Evolutionary conservation across 1,140 invertebrate genomes (phyloP).

Genomic region (Anadara kagoshimensis): DNA sequence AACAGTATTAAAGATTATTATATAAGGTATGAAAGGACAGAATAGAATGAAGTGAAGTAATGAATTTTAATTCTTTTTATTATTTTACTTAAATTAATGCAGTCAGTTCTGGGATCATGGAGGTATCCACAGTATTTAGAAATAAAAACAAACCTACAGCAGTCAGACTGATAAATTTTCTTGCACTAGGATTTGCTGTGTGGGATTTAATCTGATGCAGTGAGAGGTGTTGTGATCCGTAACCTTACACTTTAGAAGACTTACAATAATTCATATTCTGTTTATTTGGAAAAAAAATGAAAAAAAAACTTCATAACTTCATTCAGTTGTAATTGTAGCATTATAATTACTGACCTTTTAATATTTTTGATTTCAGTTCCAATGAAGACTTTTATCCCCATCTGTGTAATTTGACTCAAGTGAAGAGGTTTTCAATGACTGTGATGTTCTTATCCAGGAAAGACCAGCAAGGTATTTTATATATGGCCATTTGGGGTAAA

Average conservation of each 20-base stretch:
- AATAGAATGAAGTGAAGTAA: neutral
- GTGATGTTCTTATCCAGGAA: constrained; percentile 72
- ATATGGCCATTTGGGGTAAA: too few species aligned
- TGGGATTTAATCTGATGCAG: too few species aligned
- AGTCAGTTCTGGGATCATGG: too few species aligned
- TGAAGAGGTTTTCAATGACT: constrained; percentile 72
- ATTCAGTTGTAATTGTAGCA: neutral
- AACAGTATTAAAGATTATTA: constrained; percentile 54
- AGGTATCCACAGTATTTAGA: too few species aligned
- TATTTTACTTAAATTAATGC: neutral
- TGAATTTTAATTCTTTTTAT: neutral
- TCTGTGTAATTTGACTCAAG: constrained; percentile 64
- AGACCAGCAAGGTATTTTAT: constrained; percentile 68
- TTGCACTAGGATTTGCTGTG: too few species aligned
- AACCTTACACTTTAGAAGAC: too few species aligned
- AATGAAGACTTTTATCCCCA: constrained; percentile 59
- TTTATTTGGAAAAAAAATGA: too few species aligned
- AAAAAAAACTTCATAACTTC: too few species aligned
- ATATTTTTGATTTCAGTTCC: constrained; percentile 45
- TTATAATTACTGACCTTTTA: neutral
- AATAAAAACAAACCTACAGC: too few species aligned
- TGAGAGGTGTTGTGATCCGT: too few species aligned
- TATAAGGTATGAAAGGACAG: constrained; percentile 21
- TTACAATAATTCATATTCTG: too few species aligned
- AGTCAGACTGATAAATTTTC: too few species aligned